Percentiles rank a stretch among this genome's conserved stretches.
Evolutionary conservation across 2,113 vertebrate species (phyloP).

Genomic region (Campylomormyrus tamandua): DNA sequence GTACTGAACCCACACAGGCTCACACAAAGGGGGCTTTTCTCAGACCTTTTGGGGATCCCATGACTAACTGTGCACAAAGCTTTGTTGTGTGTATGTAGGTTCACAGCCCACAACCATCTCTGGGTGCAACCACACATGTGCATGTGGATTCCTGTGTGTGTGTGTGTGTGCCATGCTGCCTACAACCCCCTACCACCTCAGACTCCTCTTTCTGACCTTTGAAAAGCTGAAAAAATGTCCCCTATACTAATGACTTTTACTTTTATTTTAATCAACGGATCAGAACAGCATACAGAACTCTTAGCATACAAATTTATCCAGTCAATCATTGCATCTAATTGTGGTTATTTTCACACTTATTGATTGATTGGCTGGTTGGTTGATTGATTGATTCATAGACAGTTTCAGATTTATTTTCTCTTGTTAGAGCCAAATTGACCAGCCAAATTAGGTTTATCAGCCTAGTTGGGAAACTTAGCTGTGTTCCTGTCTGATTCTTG

Average conservation of each 20-base stretch:
- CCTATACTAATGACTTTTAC: neutral
- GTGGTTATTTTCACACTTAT: neutral
- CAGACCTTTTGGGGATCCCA: slow-evolving; percentile 32
- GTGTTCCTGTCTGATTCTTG: neutral
- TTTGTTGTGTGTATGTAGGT: slow-evolving; percentile 34
- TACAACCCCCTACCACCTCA: neutral
- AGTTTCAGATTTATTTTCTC: neutral
- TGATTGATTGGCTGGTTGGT: neutral
- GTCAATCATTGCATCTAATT: neutral
- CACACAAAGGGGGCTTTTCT: slow-evolving; percentile 41
- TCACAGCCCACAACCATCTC: neutral
- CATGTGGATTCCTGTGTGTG: slow-evolving; percentile 28
- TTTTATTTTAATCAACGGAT: neutral
- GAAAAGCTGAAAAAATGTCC: neutral
- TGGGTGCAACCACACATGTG: slow-evolving; percentile 27
- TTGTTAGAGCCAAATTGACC: neutral
- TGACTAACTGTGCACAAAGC: slow-evolving; percentile 44
- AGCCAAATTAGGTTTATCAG: neutral
- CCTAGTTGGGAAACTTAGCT: neutral
- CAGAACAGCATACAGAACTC: neutral
- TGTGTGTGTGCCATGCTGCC: slow-evolving; percentile 23
- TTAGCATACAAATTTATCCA: neutral
- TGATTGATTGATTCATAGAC: neutral
- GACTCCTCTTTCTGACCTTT: neutral
- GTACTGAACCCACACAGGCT: slow-evolving; percentile 39